A percentile compares a stretch with the other conserved stretches of the same genome.
phyloP scores from a whole-genome alignment of 2,888 invertebrate species.

The Geophilus truncorum region DNA sequence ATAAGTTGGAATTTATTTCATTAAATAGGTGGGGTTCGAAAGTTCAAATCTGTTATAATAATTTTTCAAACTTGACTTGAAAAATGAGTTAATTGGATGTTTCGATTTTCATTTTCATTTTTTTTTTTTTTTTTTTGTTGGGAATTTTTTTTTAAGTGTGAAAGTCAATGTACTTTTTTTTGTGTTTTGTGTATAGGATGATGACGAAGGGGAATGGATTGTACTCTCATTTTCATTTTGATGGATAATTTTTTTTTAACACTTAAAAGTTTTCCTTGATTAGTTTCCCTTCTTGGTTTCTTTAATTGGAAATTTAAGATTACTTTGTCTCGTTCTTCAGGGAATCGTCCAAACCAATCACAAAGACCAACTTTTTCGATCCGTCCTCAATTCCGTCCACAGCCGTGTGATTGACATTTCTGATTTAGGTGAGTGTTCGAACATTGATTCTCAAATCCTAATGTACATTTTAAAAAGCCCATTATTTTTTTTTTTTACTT shows the following conservation, averaged over 20 bases:
- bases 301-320: slow-evolving; percentile 20
- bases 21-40: neutral
- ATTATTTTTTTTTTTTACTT: too few species aligned
- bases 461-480: too few species aligned
- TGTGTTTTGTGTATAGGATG: neutral
- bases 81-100: neutral
- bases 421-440: neutral
- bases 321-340: neutral
- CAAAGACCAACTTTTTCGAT: neutral
- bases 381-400: slow-evolving; percentile 17
- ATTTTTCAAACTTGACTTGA: neutral
- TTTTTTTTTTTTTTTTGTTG: neutral
- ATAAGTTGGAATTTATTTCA: neutral
- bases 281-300: neutral
- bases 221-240: neutral
- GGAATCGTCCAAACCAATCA: slow-evolving; percentile 12
- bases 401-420: neutral
- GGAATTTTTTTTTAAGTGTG: neutral
- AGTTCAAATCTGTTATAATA: neutral
- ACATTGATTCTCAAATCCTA: neutral
- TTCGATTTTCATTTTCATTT: neutral
- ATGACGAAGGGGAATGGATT: neutral
- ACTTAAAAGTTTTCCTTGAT: neutral
- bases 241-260: neutral
- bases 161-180: neutral